phyloP scores from a whole-genome alignment of 1,140 invertebrate species.

The Arion vulgaris region DNA sequence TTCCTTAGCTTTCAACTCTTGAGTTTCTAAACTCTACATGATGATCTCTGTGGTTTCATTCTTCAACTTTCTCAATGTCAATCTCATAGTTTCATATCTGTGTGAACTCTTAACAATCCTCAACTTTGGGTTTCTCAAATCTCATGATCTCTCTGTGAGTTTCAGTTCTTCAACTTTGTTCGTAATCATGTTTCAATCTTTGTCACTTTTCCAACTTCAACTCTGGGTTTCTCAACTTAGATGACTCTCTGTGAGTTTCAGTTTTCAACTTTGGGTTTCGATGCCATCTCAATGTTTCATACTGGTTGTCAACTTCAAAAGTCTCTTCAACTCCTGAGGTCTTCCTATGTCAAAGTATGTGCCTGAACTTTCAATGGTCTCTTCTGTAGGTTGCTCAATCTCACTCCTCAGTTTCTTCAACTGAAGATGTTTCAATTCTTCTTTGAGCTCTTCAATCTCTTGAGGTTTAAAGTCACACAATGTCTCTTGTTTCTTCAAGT shows the following conservation, averaged over 20 bases:
- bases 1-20: no score
- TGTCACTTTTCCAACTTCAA: slow-evolving; percentile 28
- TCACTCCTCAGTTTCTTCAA: slow-evolving; percentile 6
- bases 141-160: background rate
- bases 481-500: slow-evolving; percentile 39
- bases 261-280: slow-evolving; percentile 26
- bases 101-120: no score
- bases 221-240: slow-evolving; percentile 2
- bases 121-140: slow-evolving; percentile 4
- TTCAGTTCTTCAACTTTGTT: slow-evolving; percentile 35
- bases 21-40: slow-evolving; percentile 30
- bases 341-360: slow-evolving; percentile 19
- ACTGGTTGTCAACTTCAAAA: slow-evolving; percentile 21
- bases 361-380: slow-evolving; percentile 29
- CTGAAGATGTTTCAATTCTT: slow-evolving; percentile 11
- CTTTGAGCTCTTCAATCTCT: slow-evolving; percentile 7
- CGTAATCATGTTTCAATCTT: no score
- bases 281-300: slow-evolving; percentile 5
- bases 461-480: slow-evolving; percentile 32
- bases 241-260: slow-evolving; percentile 33
- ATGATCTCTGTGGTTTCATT: slow-evolving; percentile 33
- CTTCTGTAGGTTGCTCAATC: slow-evolving; percentile 29
- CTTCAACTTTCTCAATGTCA: background rate
- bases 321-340: slow-evolving; percentile 39
- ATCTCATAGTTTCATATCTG: background rate